Base-by-base conservation (phyloP, 2,888 invertebrate genomes). In the Cheilosia vulpina region DNA sequence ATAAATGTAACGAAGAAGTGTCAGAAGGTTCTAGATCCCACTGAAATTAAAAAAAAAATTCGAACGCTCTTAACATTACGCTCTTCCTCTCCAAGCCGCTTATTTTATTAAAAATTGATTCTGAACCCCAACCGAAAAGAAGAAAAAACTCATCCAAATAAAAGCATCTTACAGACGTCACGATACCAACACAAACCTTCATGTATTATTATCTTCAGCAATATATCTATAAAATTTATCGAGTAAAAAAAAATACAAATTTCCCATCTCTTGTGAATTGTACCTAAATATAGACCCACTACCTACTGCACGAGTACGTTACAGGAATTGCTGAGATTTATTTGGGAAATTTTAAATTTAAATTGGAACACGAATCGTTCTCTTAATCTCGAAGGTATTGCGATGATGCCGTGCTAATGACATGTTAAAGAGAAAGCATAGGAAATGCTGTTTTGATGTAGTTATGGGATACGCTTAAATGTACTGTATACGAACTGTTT, bases 291-390 rank as follows among this genome's bases (percentile, higher is more conserved):
- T 75, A 75, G 27, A 27, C 21, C 21, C 53, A 7, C 24, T 65
- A 65, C 34, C 24, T 52, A 52, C 24, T 13, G 4, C 11, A 31
- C 11, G 38, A 38, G 65, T 45, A 53, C 38, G 65, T 65, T 65
- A 65, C 57, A 65, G 57, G 65, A 75, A 24, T 50, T 65, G 34
- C 31, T 34, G 17, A 41, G n/a, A 75, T 50, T 63, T 63, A 63
- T 63, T 75, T 65, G 75, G 55, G 65, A 65, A 75, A 57, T 75
- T 75, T 65, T 75, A 65, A 65, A 65, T 57, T 50, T 75, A 75
- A 50, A 75, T 65, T 34, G 34, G 27, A 69, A 69, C 57, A 63
- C 21, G 38, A 43, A 19, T 71, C 58, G 55, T 15, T 75, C 47
- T 66, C 52, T 53, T 62, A 15, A 38, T 73, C 47, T 47, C 41